A percentile compares a stretch with the other conserved stretches of the same genome.
Evolutionary conservation across 2,888 invertebrate genomes (phyloP).

Genomic region (Entomobrya proxima): DNA sequence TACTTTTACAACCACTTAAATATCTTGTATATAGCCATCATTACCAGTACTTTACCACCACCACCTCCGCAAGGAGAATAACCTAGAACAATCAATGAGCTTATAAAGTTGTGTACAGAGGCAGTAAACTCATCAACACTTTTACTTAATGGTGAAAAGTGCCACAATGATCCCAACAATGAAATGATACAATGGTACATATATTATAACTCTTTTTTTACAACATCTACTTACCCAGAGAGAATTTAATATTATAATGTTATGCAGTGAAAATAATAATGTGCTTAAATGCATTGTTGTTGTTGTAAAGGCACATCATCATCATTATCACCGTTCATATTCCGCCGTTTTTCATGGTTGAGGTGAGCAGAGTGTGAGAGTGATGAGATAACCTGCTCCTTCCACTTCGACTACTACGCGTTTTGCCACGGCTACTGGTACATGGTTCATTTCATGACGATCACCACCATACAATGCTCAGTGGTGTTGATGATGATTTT

Average conservation of each 20-base stretch:
- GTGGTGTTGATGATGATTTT: conserved; percentile 20
- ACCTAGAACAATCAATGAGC: background rate
- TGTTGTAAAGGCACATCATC: background rate
- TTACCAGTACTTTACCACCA: background rate
- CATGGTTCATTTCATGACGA: too few species aligned
- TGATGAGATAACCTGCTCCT: conserved; percentile 55
- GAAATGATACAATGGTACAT: background rate
- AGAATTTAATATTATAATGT: too few species aligned
- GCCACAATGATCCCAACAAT: background rate
- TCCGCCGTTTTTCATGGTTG: conserved; percentile 40
- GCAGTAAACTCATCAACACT: background rate
- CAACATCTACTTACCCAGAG: conserved; percentile 1
- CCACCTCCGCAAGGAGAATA: background rate
- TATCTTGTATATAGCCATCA: too few species aligned
- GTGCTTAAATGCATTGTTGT: background rate
- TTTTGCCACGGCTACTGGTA: background rate
- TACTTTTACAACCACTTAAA: too few species aligned
- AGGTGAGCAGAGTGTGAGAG: conserved; percentile 61
- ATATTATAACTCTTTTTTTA: background rate
- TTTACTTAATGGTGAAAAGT: background rate
- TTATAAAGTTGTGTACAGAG: background rate
- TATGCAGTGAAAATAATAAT: background rate
- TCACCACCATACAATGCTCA: too few species aligned
- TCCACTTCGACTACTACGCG: background rate
- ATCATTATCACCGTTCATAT: background rate